These are phyloP conservation scores for Protonemura montana DNA, from an alignment of 2,888 invertebrate genomes.

Conservation along the genomic window DNA sequence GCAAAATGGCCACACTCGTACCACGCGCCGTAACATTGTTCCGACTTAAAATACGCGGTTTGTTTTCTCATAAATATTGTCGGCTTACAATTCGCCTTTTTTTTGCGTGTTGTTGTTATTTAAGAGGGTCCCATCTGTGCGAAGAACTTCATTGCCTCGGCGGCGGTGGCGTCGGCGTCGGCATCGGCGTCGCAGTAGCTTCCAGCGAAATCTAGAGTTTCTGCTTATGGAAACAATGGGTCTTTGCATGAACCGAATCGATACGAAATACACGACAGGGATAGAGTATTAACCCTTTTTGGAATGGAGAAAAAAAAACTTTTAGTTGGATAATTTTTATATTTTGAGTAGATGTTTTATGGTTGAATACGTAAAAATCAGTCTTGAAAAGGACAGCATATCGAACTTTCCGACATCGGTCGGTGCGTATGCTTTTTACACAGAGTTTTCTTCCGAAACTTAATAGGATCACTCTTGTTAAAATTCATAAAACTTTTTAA, in stretches of 20 bases:
- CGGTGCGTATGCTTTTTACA: too few relatives aligned
- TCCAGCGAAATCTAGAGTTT: neutral
- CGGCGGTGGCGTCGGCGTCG: neutral
- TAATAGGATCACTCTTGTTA: neutral
- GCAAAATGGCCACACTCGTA: neutral
- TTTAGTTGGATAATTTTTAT: neutral
- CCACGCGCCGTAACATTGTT: neutral
- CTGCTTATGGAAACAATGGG: conserved; percentile 24
- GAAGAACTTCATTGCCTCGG: conserved; percentile 29
- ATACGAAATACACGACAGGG: neutral
- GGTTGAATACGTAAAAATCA: neutral
- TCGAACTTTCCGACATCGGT: too few relatives aligned
- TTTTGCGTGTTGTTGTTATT: conserved; percentile 33
- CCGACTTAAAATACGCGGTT: conserved; percentile 12
- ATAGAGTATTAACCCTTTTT: neutral
- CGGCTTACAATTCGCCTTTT: conserved; percentile 12
- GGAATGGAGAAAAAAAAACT: neutral
- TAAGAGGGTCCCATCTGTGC: conserved; percentile 34
- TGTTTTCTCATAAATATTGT: conserved; percentile 2
- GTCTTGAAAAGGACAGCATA: neutral
- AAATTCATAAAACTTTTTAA: neutral
- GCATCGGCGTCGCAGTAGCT: neutral
- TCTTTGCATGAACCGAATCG: neutral
- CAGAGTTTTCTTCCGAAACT: neutral
- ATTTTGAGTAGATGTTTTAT: neutral